phyloP scores from a whole-genome alignment of 2,888 invertebrate genomes.

The Nowickia ferox region DNA sequence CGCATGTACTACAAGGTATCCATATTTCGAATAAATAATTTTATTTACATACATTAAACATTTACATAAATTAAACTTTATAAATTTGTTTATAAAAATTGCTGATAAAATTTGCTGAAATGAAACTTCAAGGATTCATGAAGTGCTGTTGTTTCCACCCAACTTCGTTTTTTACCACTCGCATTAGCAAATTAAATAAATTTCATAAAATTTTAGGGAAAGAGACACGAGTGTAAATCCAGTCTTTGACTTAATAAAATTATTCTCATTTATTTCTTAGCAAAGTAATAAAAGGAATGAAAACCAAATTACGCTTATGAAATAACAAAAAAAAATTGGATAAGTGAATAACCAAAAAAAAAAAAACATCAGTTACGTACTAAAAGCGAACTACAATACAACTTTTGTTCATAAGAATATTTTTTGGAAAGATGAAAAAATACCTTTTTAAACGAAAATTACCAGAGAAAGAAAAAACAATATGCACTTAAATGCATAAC shows the following conservation, averaged over 20 bases:
- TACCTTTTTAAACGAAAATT: background rate
- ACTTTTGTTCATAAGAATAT: background rate
- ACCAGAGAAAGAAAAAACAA: slow-evolving; percentile 3
- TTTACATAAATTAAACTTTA: background rate
- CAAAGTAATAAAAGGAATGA: background rate
- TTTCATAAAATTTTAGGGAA: background rate
- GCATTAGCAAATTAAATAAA: too few species aligned
- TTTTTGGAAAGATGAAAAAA: background rate
- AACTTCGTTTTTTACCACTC: too few species aligned
- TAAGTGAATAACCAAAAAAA: background rate
- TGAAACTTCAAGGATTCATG: too few species aligned
- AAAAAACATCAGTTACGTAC: background rate
- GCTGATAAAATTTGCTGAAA: too few species aligned
- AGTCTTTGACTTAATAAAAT: background rate
- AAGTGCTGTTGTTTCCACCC: too few species aligned
- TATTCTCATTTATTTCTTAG: background rate
- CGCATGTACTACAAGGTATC: background rate
- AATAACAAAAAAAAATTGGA: background rate
- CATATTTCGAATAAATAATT: background rate
- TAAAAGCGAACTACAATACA: background rate
- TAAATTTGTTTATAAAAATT: background rate
- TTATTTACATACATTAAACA: background rate
- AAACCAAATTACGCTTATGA: background rate
- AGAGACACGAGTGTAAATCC: background rate
- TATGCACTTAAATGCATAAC: slow-evolving; percentile 30